phyloP scores from a whole-genome alignment of 2,797 vertebrate species.

The Anableps anableps region DNA sequence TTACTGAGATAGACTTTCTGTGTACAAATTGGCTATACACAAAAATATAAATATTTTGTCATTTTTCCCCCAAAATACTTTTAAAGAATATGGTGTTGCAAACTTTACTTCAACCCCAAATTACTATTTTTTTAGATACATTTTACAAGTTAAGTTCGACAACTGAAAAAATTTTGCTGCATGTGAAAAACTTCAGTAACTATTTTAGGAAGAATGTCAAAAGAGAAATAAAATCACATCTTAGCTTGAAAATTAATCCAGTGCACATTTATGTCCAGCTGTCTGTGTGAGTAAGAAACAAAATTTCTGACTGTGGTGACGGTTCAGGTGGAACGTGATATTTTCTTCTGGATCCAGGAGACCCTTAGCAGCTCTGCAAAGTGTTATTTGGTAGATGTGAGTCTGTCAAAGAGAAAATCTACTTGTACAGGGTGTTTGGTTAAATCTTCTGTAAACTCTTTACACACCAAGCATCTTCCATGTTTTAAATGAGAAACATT shows the following conservation, averaged over 20 bases:
- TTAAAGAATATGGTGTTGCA: neutral
- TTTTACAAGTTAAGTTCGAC: neutral
- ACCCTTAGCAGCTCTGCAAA: slow-evolving; percentile 35
- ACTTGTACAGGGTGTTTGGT: slow-evolving; percentile 45
- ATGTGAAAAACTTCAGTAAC: neutral
- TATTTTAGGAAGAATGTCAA: neutral
- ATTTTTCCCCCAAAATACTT: neutral
- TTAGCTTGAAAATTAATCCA: slow-evolving; percentile 10
- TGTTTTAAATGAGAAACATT: slow-evolving; percentile 43
- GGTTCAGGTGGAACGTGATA: slow-evolving; percentile 11
- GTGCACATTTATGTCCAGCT: neutral
- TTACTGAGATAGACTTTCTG: neutral
- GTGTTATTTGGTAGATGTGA: slow-evolving; percentile 29
- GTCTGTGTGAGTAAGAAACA: neutral
- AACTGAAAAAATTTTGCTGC: slow-evolving; percentile 1
- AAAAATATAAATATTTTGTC: neutral
- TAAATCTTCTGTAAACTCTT: slow-evolving; percentile 30
- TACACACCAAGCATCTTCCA: slow-evolving; percentile 46
- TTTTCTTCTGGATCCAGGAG: slow-evolving; percentile 26
- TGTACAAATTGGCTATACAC: neutral
- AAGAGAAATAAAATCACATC: neutral
- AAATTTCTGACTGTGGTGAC: slow-evolving; percentile 10
- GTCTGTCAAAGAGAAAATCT: slow-evolving; percentile 31
- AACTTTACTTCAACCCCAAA: neutral
- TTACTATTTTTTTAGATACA: slow-evolving; percentile 12